Evolutionary conservation across 2,113 vertebrate genomes (phyloP), one percentile per base, ranked within the genome.

Genomic region (Cettia cetti): DNA sequence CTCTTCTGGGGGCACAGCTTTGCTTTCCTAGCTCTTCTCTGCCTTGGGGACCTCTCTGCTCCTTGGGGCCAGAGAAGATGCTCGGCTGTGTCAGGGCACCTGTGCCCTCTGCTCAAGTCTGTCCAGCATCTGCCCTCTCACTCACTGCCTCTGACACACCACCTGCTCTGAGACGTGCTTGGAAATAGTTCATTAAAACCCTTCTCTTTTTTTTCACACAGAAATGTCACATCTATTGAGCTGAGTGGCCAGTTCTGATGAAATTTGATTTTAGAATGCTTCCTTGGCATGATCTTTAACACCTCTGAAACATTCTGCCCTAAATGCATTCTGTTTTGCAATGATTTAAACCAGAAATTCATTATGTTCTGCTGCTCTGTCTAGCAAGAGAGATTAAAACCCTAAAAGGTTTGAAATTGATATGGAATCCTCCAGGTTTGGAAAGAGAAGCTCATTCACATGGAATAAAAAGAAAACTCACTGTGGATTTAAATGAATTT

Each of bases 371-470:
- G 64, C 69, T 3, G 71, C 84, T 77, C 59, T 74, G 64, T 78
- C 92, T 95, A 91, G 90, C 6, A 6, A 86, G 77, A 79, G 86
- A 92, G 69, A 94, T 83, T 93, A 94, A 94, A 95, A 86, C 84
- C 50, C 72, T 89, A 31, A 94, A 94, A 83, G 89, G 86, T 49
- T 68, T 86, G 56, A 92, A 89, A 97, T 71, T 92, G 60, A 75
- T 95, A 91, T 9, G 47, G 77, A 94, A 93, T 95, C 86, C 72
- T 92, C 79, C 91, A 84, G 92, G 83, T 96, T 94, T 92, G 47
- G 92, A 96, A 85, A 86, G 80, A 90, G 80, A 75, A 70, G 31
- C 92, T 96, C 91, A 91, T 94, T 94, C 69, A 64, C 15, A 40
- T 57, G 22, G 86, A 95, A 91, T 81, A 93, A 92, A 86, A 93